These are phyloP conservation scores for Dolichoris vasculosae DNA, from an alignment of 1,140 invertebrate species.

Conservation along the genomic window DNA sequence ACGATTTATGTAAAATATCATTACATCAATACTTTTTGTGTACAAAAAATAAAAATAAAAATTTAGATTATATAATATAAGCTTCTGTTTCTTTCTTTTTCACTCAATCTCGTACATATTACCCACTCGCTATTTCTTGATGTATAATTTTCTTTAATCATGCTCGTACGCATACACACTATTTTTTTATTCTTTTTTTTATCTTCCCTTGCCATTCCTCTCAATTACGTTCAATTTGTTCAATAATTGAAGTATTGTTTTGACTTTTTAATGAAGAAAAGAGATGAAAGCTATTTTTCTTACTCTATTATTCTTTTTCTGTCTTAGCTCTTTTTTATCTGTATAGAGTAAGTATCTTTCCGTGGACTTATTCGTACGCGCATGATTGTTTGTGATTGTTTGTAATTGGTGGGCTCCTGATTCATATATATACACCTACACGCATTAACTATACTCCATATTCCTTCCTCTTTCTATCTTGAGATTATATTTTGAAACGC, in stretches of 20 bases:
- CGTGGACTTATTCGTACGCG: conserved; percentile 38
- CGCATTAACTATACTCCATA: background rate
- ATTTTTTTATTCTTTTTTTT: background rate
- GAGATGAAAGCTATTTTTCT: background rate
- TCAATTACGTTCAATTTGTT: conserved; percentile 46
- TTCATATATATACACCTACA: background rate
- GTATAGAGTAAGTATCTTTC: conserved; percentile 39
- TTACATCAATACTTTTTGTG: too few relatives aligned
- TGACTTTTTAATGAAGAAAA: conserved; percentile 47
- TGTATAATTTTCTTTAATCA: background rate
- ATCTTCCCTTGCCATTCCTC: conserved; percentile 31
- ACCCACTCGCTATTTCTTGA: background rate
- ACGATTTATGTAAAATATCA: too few relatives aligned
- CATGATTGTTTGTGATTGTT: conserved; percentile 48
- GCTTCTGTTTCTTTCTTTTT: background rate
- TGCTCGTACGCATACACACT: background rate
- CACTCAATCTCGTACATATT: background rate
- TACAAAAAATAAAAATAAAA: background rate
- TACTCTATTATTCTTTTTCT: conserved; percentile 11
- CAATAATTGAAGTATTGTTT: conserved; percentile 47
- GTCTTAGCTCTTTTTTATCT: background rate
- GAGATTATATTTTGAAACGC: background rate
- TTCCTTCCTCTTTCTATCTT: conserved; percentile 5
- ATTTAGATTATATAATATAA: background rate
- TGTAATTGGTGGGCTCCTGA: conserved; percentile 36